A percentile compares a stretch with the other conserved stretches of the same genome.
These are phyloP conservation scores for Cyanocitta stelleri DNA, from an alignment of 2,113 vertebrate species.

Conservation along the genomic window DNA sequence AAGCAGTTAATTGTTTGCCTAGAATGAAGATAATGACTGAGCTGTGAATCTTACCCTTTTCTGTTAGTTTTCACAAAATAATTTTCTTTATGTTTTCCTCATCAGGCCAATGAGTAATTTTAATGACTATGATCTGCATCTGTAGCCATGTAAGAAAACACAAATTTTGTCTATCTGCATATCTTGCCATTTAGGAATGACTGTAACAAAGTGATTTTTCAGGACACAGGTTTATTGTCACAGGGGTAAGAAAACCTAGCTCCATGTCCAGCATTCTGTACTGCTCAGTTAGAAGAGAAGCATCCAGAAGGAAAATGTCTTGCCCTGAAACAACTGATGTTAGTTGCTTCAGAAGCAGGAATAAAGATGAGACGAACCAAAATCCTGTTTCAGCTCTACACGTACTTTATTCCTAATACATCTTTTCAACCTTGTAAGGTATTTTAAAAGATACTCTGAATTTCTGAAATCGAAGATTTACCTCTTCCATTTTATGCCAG, in stretches of 20 bases:
- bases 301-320: background rate
- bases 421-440: background rate
- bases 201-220: background rate
- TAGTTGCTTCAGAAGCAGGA: background rate
- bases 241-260: background rate
- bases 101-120: constrained; percentile 24
- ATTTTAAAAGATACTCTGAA: background rate
- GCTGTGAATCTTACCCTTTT: constrained; percentile 11
- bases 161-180: background rate
- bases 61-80: constrained; percentile 1
- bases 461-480: background rate
- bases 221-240: background rate
- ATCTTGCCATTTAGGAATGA: background rate
- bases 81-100: constrained; percentile 12
- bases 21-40: background rate
- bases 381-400: background rate
- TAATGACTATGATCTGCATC: constrained; percentile 20
- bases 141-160: background rate
- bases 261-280: background rate
- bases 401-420: background rate
- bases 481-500: background rate
- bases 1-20: constrained; percentile 19
- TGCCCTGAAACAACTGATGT: background rate
- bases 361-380: background rate
- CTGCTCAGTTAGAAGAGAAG: background rate